Percentiles rank a stretch among this genome's conserved stretches.
phyloP scores from a whole-genome alignment of 2,113 vertebrate species.

The Urocynchramus pylzowi region DNA sequence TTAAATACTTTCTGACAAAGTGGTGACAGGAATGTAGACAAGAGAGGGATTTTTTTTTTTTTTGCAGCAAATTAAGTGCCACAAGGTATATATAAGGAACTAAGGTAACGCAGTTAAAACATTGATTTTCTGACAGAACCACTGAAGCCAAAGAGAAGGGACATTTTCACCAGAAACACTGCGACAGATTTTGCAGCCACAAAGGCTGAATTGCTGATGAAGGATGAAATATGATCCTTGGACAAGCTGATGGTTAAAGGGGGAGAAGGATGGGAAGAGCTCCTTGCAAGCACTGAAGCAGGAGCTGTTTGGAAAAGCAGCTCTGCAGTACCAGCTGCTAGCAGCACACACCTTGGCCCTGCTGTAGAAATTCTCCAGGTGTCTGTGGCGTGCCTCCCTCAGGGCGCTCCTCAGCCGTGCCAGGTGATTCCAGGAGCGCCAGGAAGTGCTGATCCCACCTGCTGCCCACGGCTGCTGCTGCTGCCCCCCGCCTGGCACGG shows the following conservation, averaged over 20 bases:
- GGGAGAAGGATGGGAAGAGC: conserved; percentile 9
- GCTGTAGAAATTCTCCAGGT: conserved; percentile 83
- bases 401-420: conserved; percentile 68
- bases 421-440: conserved; percentile 72
- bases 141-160: conserved; percentile 37
- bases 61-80: conserved; percentile 76
- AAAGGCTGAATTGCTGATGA: conserved; percentile 39
- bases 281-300: conserved; percentile 46
- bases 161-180: conserved; percentile 48
- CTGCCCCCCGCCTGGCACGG: conserved; percentile 23
- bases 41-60: conserved; percentile 68
- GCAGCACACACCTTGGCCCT: conserved; percentile 82
- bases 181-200: conserved; percentile 54
- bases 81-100: conserved; percentile 68
- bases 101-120: conserved; percentile 67
- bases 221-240: conserved; percentile 60
- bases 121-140: conserved; percentile 69
- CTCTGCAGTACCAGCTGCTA: conserved; percentile 57
- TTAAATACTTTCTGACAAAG: conserved; percentile 91
- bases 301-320: conserved; percentile 56
- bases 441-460: conserved; percentile 73
- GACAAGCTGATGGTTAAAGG: conserved; percentile 18
- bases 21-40: conserved; percentile 82
- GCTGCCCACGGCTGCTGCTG: conserved; percentile 77
- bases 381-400: conserved; percentile 74